Evolutionary conservation across 2,113 vertebrate species (phyloP).

Genomic region (Eulemur rufifrons): DNA sequence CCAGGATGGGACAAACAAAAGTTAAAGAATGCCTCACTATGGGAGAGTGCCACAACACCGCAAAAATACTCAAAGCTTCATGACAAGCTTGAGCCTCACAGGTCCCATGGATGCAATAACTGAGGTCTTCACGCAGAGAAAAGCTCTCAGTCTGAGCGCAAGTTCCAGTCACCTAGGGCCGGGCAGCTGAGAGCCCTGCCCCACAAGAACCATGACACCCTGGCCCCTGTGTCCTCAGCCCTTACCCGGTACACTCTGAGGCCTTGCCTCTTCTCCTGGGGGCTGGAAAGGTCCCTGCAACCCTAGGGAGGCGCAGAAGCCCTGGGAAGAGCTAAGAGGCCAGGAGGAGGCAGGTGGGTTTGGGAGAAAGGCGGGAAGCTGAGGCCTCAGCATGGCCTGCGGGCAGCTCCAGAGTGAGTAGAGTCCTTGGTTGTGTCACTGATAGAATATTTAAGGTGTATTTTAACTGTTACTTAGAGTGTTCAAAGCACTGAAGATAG

Average conservation of each 20-base stretch:
- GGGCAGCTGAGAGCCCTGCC: neutral
- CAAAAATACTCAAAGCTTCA: neutral
- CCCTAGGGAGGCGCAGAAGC: neutral
- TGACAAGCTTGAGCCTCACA: neutral
- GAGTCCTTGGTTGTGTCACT: neutral
- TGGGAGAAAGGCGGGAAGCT: neutral
- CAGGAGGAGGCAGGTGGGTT: neutral
- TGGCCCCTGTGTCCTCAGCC: neutral
- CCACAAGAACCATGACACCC: neutral
- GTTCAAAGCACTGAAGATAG: neutral
- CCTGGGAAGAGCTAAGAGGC: neutral
- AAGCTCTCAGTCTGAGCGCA: neutral
- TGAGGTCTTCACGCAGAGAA: neutral
- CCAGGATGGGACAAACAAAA: neutral
- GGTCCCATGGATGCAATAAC: neutral
- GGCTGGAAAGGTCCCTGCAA: neutral
- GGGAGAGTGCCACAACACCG: neutral
- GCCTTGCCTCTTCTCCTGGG: neutral
- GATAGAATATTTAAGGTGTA: neutral
- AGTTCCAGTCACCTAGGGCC: neutral
- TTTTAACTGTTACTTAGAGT: neutral
- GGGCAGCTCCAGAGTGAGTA: neutral
- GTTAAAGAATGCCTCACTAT: neutral
- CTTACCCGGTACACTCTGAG: neutral
- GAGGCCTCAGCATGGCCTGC: no score